These are phyloP conservation scores for Mugil cephalus DNA, from an alignment of 2,113 vertebrate genomes.

Conservation along the genomic window DNA sequence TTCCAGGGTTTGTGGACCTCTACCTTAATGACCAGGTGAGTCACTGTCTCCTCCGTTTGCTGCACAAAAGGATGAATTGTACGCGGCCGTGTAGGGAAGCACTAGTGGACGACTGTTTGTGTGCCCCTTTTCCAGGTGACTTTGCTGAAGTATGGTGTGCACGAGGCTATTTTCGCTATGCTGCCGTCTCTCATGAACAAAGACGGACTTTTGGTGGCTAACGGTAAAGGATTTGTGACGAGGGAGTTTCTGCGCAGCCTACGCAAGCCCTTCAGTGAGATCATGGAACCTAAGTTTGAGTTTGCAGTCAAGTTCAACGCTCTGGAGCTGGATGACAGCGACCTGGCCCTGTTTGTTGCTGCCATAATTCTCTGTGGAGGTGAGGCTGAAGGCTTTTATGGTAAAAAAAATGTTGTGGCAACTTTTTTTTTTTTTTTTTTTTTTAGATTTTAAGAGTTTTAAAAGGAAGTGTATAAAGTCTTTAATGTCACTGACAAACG, in stretches of 20 bases:
- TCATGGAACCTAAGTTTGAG: slow-evolving; percentile 99
- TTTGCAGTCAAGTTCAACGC: slow-evolving; percentile 98
- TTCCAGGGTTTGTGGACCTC: slow-evolving; percentile 95
- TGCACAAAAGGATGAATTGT: not conserved
- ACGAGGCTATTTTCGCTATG: slow-evolving; percentile 99
- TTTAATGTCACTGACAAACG: not conserved
- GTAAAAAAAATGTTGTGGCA: not conserved
- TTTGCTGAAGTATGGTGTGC: slow-evolving; percentile 96
- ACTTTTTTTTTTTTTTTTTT: too few species aligned
- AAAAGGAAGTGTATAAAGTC: not conserved
- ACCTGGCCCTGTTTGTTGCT: slow-evolving; percentile 97
- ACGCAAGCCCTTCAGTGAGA: slow-evolving; percentile 95
- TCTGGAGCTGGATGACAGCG: slow-evolving; percentile 97
- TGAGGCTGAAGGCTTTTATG: slow-evolving; percentile 72
- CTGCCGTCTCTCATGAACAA: slow-evolving; percentile 99
- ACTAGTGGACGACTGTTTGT: not conserved
- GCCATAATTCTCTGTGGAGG: slow-evolving; percentile 99
- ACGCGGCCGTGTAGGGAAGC: not conserved
- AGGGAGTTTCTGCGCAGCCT: slow-evolving; percentile 97
- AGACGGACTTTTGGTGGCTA: slow-evolving; percentile 96
- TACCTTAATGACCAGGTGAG: slow-evolving; percentile 94
- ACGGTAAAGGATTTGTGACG: slow-evolving; percentile 96
- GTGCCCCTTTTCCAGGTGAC: slow-evolving; percentile 85
- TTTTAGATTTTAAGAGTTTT: too few species aligned
- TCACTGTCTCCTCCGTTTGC: not conserved